Evolutionary conservation across 2,797 vertebrate genomes (phyloP).

Genomic region (Acrossocheilus wenchowensis): DNA sequence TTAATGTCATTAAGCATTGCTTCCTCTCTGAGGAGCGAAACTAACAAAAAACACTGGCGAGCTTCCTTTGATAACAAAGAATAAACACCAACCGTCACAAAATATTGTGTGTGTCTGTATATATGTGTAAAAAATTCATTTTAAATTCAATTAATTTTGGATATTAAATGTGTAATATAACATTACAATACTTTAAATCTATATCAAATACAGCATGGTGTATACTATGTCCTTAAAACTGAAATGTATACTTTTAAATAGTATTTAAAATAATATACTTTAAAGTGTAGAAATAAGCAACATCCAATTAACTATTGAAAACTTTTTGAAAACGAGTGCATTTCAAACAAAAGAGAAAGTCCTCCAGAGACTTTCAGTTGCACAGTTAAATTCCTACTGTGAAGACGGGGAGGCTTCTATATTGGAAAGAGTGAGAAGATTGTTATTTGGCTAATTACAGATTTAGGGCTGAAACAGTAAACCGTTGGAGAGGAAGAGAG

Average conservation of each 20-base stretch:
- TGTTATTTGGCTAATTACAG: conserved; percentile 73
- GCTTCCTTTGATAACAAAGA: conserved; percentile 39
- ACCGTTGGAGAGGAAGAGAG: conserved; percentile 67
- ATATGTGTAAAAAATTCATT: too few species aligned
- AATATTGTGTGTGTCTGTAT: background rate
- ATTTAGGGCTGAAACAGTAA: conserved; percentile 75
- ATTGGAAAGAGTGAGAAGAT: conserved; percentile 68
- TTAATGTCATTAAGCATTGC: conserved; percentile 68
- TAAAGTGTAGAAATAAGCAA: background rate
- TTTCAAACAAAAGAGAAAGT: conserved; percentile 36
- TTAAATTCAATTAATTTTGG: too few species aligned
- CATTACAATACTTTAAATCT: background rate
- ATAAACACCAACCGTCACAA: conserved; percentile 50
- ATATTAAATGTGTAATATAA: too few species aligned
- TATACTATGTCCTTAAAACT: background rate
- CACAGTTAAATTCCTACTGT: conserved; percentile 53
- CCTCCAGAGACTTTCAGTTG: conserved; percentile 38
- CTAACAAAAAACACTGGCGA: conserved; percentile 23
- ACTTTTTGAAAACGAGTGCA: background rate
- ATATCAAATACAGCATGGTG: background rate
- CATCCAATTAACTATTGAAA: background rate
- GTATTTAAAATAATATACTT: too few species aligned
- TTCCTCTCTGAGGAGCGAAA: conserved; percentile 65
- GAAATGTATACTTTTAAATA: background rate
- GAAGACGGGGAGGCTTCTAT: conserved; percentile 68